These are phyloP conservation scores for Lasioglossum baleicum DNA, from an alignment of 1,140 invertebrate species.

Conservation along the genomic window DNA sequence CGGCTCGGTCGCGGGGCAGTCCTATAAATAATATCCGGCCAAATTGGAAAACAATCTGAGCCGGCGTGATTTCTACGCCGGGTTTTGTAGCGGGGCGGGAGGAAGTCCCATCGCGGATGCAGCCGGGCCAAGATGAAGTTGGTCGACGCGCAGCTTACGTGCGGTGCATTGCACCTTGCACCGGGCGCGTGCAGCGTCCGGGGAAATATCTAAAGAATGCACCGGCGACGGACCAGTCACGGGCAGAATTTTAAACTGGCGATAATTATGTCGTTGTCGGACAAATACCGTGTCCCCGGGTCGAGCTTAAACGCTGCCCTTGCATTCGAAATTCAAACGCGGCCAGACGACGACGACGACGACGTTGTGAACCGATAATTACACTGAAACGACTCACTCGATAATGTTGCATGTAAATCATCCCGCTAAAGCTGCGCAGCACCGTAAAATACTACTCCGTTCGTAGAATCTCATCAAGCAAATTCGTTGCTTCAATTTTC, in stretches of 20 bases:
- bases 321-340: not conserved
- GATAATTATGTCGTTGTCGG: conserved; percentile 30
- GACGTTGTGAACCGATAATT: not conserved
- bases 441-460: not conserved
- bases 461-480: too few species aligned
- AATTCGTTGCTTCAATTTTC: too few species aligned
- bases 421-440: not conserved
- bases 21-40: conserved; percentile 54
- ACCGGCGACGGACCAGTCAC: not conserved
- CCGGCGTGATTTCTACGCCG: conserved; percentile 29
- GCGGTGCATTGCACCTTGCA: conserved; percentile 2
- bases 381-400: not conserved
- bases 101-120: conserved; percentile 22
- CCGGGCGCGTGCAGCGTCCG: not conserved
- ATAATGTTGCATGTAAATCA: conserved; percentile 18
- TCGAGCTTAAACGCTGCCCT: not conserved
- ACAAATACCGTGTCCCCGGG: not conserved
- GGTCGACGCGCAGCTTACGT: conserved; percentile 12
- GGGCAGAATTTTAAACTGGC: conserved; percentile 37
- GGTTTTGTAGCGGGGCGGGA: not conserved
- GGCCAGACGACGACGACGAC: not conserved
- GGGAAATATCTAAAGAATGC: conserved; percentile 47
- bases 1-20: conserved; percentile 20
- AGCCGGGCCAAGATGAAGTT: conserved; percentile 30
- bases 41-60: conserved; percentile 59